Percentiles rank a stretch among this genome's conserved stretches.
phyloP scores from a whole-genome alignment of 2,797 vertebrate species.

The Huso huso region DNA sequence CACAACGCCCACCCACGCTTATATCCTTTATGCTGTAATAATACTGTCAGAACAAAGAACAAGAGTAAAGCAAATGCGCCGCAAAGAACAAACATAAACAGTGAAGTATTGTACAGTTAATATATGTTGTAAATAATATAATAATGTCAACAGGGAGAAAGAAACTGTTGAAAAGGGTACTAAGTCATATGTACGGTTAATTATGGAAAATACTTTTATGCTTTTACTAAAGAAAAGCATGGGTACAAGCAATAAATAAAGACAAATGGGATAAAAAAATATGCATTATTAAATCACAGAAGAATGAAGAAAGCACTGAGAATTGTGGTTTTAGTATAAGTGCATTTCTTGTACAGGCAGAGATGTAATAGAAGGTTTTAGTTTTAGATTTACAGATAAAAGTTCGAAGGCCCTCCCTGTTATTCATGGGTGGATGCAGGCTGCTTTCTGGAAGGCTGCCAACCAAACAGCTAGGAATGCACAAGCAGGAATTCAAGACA shows the following conservation, averaged over 20 bases:
- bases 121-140: too few relatives aligned
- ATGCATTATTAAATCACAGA: neutral
- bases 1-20: conserved; percentile 81
- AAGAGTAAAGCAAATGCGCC: conserved; percentile 9
- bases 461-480: conserved; percentile 28
- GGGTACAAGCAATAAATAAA: too few relatives aligned
- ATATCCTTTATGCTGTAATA: conserved; percentile 95
- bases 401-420: conserved; percentile 8
- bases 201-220: too few relatives aligned
- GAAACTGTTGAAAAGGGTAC: too few relatives aligned
- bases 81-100: neutral
- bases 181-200: too few relatives aligned
- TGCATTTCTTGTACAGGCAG: too few relatives aligned
- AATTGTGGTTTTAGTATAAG: neutral
- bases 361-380: too few relatives aligned
- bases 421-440: conserved; percentile 13
- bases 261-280: neutral
- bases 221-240: too few relatives aligned
- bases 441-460: conserved; percentile 17
- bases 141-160: too few relatives aligned
- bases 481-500: conserved; percentile 19
- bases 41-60: conserved; percentile 58
- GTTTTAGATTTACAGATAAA: too few relatives aligned
- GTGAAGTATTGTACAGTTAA: too few relatives aligned
- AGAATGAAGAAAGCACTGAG: neutral